A percentile compares a stretch with the other conserved stretches of the same genome.
phyloP scores from a whole-genome alignment of 35 echinoderm and acorn worm species.

The Apostichopus californicus region DNA sequence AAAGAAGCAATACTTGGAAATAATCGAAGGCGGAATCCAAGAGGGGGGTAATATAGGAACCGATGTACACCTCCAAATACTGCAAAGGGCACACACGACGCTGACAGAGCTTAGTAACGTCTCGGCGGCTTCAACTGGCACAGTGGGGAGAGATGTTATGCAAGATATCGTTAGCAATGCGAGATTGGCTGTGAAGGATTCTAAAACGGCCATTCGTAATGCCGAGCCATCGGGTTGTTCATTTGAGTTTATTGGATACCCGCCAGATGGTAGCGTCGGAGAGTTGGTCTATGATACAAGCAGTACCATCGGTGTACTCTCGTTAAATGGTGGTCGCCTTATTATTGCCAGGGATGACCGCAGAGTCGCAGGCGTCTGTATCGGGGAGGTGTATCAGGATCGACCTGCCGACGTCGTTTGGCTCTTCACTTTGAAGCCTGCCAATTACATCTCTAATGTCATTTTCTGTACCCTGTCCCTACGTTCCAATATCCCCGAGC shows the following conservation, averaged over 20 bases:
- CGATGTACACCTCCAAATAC: background rate
- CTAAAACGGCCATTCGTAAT: background rate
- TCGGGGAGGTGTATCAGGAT: slow-evolving; percentile 23
- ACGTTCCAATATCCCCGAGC: background rate
- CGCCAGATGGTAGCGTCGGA: slow-evolving; percentile 42
- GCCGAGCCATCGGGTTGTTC: background rate
- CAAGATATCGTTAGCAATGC: slow-evolving; percentile 33
- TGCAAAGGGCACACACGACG: background rate
- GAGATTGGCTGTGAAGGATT: background rate
- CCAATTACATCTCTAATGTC: slow-evolving; percentile 40
- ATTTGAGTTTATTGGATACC: slow-evolving; percentile 46
- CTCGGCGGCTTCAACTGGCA: background rate
- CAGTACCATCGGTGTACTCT: slow-evolving; percentile 17
- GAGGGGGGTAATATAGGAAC: background rate
- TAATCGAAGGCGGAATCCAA: background rate
- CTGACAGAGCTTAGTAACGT: background rate
- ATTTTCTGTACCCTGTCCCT: slow-evolving; percentile 48
- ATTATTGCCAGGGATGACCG: slow-evolving; percentile 46
- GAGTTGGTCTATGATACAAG: slow-evolving; percentile 37
- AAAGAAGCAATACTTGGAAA: slow-evolving; percentile 54
- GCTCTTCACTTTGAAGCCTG: slow-evolving; percentile 43
- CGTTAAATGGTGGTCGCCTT: slow-evolving; percentile 20
- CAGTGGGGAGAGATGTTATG: background rate
- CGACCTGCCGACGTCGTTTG: background rate
- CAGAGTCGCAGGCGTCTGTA: slow-evolving; percentile 37